A percentile compares a stretch with the other conserved stretches of the same genome.
phyloP scores from a whole-genome alignment of 2,888 invertebrate species.

The Prionchulus punctatus region DNA sequence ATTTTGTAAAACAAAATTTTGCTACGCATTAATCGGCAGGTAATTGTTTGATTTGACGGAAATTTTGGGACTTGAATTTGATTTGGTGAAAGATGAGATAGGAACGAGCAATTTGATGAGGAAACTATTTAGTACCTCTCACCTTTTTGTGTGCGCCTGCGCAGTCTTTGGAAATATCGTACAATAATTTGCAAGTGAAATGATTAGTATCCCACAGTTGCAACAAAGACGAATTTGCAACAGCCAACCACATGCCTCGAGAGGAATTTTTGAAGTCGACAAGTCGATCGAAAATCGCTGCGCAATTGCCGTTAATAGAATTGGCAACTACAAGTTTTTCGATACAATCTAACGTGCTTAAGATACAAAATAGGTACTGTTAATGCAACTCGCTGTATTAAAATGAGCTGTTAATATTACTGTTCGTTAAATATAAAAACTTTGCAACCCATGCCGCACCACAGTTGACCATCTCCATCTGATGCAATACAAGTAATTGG shows the following conservation, averaged over 20 bases:
- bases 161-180: conserved; percentile 33
- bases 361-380: conserved; percentile 7
- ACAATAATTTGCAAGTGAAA: conserved; percentile 38
- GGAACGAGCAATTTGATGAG: too few relatives aligned
- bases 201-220: conserved; percentile 39
- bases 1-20: too few relatives aligned
- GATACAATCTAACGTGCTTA: conserved; percentile 35
- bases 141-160: not conserved
- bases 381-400: not conserved
- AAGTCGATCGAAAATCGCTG: conserved; percentile 35
- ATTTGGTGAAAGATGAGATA: too few relatives aligned
- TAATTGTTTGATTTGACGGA: too few relatives aligned
- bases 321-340: conserved; percentile 38
- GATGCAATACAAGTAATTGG: conserved; percentile 36
- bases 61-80: too few relatives aligned
- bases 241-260: conserved; percentile 38
- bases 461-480: conserved; percentile 28
- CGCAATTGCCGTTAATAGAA: conserved; percentile 29
- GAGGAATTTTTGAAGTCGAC: conserved; percentile 32
- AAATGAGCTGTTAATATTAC: conserved; percentile 20
- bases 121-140: not conserved
- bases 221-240: conserved; percentile 40
- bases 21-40: too few relatives aligned
- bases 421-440: conserved; percentile 37
- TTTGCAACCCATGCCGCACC: conserved; percentile 40